Percentiles rank a stretch among this genome's conserved stretches.
Conservation (phyloP, 2,797 vertebrate genomes). For the Morus bassanus region DNA sequence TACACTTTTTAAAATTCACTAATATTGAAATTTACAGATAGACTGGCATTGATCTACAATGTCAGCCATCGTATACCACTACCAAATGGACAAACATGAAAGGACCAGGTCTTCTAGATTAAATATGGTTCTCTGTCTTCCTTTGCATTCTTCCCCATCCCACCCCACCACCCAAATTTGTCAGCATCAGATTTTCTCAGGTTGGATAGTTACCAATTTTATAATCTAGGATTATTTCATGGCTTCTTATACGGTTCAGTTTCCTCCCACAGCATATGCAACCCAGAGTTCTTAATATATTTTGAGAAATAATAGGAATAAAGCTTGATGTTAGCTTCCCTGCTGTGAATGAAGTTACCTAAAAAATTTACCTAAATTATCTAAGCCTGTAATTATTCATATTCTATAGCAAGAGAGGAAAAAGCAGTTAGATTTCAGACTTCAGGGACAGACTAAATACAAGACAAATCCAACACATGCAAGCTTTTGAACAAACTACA, state of each 20-base stretch:
- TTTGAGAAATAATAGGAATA: background rate
- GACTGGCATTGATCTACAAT: background rate
- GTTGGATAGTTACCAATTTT: background rate
- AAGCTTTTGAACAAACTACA: background rate
- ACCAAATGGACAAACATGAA: background rate
- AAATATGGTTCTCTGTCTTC: background rate
- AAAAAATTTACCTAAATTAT: background rate
- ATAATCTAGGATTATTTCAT: background rate
- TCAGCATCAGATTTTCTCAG: background rate
- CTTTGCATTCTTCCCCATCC: background rate
- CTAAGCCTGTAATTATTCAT: background rate
- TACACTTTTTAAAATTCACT: background rate
- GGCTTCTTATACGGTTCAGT: background rate
- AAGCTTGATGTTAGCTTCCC: background rate
- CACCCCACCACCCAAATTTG: background rate
- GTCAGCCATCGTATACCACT: background rate
- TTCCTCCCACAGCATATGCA: background rate
- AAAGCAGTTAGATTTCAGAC: background rate
- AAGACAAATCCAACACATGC: background rate
- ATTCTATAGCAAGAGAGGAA: background rate
- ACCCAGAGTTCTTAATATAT: background rate
- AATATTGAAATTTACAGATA: background rate
- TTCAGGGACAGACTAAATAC: background rate
- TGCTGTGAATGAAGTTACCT: background rate
- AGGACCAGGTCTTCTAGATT: background rate